Base-by-base conservation (phyloP, 30 jellyfish, hydroid and myxozoan genomes). In the Aurelia sp. region DNA sequence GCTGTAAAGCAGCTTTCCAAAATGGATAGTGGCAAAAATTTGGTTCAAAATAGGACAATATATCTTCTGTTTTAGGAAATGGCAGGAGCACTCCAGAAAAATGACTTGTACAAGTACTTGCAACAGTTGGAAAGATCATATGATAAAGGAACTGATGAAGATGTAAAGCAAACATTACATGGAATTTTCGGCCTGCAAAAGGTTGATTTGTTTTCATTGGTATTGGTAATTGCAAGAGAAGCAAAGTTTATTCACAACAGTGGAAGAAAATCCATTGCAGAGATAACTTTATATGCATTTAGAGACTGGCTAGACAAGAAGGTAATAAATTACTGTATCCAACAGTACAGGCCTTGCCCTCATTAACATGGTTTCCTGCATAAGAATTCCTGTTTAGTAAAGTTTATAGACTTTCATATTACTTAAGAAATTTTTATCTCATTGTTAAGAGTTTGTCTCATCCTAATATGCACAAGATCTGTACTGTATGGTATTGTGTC, bases 181-280 rank as follows among this genome's bases (percentile, higher is more conserved):
- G 30, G 17, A 11, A 66, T 55, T 21, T 67, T 88, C 48, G 11
- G 48, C 31, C 17, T 22, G 13, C 19, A n/a, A 9, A 78, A 78
- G 22, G 72, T 61, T 13, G 88, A 71, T 40, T 27, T 59, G 22
- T 88, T 74, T 62, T 27, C 75, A 3, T 55, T 76, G 70, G 91
- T 81, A 1, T 80, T 88, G 19, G 30, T 55, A 9, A 51, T 78
- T 35, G 90, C 80, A 13, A 77, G 65, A 50, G 72, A 88, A 52
- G 41, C 91, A 8, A 65, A 58, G 38, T 57, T 35, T 40, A 59
- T 33, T 5, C 53, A 16, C 33, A 9, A 44, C 64, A 58, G 66
- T 50, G 27, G 59, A 18, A 38, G 70, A 47, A 77, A 88, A 70
- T 88, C 96, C 48, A 60, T 88, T 9, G 60, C 82, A 16, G 90